These are phyloP conservation scores for Ashinkailepas kermadecensis DNA, from an alignment of 2,888 invertebrate species.

Conservation along the genomic window DNA sequence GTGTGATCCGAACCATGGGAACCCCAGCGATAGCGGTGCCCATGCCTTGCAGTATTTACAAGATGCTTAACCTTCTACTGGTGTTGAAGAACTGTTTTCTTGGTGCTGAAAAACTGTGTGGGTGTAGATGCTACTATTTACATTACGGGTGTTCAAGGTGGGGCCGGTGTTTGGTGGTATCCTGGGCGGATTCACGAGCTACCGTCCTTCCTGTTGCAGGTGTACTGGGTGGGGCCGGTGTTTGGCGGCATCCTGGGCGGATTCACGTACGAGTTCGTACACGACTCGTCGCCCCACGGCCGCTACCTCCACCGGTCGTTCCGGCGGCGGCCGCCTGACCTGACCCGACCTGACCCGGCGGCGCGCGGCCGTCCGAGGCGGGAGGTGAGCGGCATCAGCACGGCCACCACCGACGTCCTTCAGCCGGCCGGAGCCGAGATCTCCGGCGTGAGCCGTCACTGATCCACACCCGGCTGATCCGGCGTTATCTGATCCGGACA, in stretches of 20 bases:
- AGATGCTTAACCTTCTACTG: too few relatives aligned
- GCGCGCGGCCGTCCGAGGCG: not conserved
- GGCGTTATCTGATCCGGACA: too few relatives aligned
- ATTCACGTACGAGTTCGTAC: slow-evolving; percentile 31
- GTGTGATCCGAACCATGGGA: too few relatives aligned
- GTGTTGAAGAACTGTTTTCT: too few relatives aligned
- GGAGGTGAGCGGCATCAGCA: not conserved
- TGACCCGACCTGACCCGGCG: not conserved
- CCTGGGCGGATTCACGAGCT: too few relatives aligned
- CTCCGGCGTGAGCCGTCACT: not conserved
- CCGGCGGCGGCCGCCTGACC: not conserved
- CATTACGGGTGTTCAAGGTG: too few relatives aligned
- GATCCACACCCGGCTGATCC: not conserved
- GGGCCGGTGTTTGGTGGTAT: too few relatives aligned
- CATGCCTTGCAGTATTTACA: too few relatives aligned
- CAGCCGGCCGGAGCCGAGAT: not conserved
- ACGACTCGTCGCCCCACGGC: not conserved
- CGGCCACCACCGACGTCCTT: not conserved
- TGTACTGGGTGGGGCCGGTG: slow-evolving; percentile 35
- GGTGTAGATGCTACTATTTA: too few relatives aligned
- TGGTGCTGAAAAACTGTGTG: too few relatives aligned
- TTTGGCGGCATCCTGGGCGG: slow-evolving; percentile 35
- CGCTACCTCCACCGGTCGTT: not conserved
- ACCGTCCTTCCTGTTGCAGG: not conserved
- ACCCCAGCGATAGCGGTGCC: too few relatives aligned